Evolutionary conservation across 2,888 invertebrate species (phyloP).

Genomic region (Plemyria rubiginata): DNA sequence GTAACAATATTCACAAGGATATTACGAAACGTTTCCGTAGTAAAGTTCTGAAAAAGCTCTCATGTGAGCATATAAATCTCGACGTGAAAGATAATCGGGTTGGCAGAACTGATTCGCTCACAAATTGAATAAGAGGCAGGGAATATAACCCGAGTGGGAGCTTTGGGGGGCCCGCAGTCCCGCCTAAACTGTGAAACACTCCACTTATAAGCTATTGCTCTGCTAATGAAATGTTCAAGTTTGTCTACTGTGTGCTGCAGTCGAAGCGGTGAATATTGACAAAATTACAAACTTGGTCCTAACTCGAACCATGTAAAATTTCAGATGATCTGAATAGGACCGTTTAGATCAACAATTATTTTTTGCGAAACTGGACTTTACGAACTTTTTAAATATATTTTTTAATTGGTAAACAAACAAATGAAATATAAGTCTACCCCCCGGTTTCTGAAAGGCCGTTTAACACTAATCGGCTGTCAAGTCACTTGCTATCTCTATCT

Average conservation of each 20-base stretch:
- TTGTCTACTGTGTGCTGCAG: slow-evolving; percentile 38
- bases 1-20: slow-evolving; percentile 50
- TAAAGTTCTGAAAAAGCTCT: slow-evolving; percentile 65
- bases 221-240: slow-evolving; percentile 59
- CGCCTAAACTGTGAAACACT: slow-evolving; percentile 66
- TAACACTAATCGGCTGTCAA: no score
- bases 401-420: no score
- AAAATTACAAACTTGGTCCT: neutral
- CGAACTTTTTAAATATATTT: no score
- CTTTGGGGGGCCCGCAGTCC: slow-evolving; percentile 51
- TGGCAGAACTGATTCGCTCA: slow-evolving; percentile 81
- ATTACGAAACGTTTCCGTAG: slow-evolving; percentile 55
- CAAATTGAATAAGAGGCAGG: slow-evolving; percentile 81
- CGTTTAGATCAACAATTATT: neutral
- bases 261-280: slow-evolving; percentile 1
- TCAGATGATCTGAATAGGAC: neutral
- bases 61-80: slow-evolving; percentile 76
- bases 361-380: neutral
- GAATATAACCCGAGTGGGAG: slow-evolving; percentile 64
- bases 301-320: neutral
- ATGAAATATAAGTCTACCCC: no score
- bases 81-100: slow-evolving; percentile 81
- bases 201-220: slow-evolving; percentile 60
- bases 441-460: no score
- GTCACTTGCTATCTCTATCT: no score